A percentile compares a stretch with the other conserved stretches of the same genome.
Evolutionary conservation across 2,113 vertebrate species (phyloP).

Genomic region (Carassius carassius): DNA sequence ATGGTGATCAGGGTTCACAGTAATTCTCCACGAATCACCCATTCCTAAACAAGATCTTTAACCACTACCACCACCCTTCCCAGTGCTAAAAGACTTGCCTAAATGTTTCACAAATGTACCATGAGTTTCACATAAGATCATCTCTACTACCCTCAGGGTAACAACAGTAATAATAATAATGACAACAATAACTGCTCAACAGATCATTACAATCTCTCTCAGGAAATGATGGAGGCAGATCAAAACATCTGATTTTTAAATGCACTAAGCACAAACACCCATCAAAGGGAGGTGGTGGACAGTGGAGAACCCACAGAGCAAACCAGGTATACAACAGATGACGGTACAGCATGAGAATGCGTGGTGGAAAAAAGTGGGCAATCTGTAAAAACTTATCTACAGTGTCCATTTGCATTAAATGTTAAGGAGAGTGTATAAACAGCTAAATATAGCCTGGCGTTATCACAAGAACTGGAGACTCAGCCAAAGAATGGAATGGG

Average conservation of each 20-base stretch:
- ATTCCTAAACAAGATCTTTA: not conserved
- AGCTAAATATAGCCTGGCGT: constrained; percentile 34
- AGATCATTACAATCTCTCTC: constrained; percentile 26
- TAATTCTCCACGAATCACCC: constrained; percentile 12
- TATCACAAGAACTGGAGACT: constrained; percentile 23
- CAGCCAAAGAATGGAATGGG: constrained; percentile 32
- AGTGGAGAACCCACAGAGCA: not conserved
- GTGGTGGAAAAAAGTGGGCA: not conserved
- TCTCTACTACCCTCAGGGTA: constrained; percentile 26
- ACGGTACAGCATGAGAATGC: constrained; percentile 1
- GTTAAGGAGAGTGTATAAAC: not conserved
- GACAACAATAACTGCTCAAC: constrained; percentile 21
- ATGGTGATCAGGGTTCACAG: constrained; percentile 1
- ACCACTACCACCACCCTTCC: constrained; percentile 11
- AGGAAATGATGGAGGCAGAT: constrained; percentile 34
- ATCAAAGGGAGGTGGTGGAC: not conserved
- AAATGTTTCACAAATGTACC: constrained; percentile 42
- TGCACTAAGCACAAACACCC: not conserved
- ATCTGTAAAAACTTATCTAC: not conserved
- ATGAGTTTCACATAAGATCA: constrained; percentile 45
- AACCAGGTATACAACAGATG: constrained; percentile 42
- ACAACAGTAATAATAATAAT: constrained; percentile 9
- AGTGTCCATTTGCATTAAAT: not conserved
- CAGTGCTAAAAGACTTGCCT: not conserved
- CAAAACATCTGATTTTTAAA: constrained; percentile 39